Base-by-base conservation (phyloP, 2,888 invertebrate genomes). In the Yponomeuta cagnagella region DNA sequence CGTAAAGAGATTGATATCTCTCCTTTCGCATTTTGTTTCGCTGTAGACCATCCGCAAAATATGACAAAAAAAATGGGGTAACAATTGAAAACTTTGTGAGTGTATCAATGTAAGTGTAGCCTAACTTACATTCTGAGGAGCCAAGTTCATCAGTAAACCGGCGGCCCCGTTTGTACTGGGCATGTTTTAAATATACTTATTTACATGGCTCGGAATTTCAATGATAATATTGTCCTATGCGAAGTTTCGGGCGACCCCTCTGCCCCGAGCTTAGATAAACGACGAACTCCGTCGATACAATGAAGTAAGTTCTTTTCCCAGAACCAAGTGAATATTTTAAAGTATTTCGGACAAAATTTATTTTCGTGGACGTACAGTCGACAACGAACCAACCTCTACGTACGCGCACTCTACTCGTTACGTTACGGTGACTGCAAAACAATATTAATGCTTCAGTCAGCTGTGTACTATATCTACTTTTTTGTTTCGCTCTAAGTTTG, bases 211-310 rank as follows among this genome's bases (percentile, higher is more conserved):
- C 65, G 76, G 77, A n/a, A 68, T 68, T 68, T 10, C 52, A 83
- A 83, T 80, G 83, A 85, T 86, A 87, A 87, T 86, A 84, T 85
- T 88, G 83, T 86, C 85, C 80, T 70, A 70, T 58, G 15, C 23
- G 48, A 70, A 86, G 82, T 85, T 81, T 79, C 75, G 68, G 68
- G 48, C 75, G 69, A 72, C 72, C 68, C 72, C 71, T 72, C 76
- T 78, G 75, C 76, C 71, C 71, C 71, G 73, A 78, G 77, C 78
- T 79, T 83, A 86, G 82, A 85, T 82, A 86, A 87, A 87, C 87
- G 82, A 78, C 74, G 78, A 83, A 84, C 81, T 81, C 80, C 81
- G 82, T 9, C 80, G 76, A 79, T 82, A 85, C 86, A 86, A 86
- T 82, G 82, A 84, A 84, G 77, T 85, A 74, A 76, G 78, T 5